Evolutionary conservation across 2,113 vertebrate species (phyloP), one percentile per base, ranked within the genome.

Genomic region (Odocoileus virginianus): DNA sequence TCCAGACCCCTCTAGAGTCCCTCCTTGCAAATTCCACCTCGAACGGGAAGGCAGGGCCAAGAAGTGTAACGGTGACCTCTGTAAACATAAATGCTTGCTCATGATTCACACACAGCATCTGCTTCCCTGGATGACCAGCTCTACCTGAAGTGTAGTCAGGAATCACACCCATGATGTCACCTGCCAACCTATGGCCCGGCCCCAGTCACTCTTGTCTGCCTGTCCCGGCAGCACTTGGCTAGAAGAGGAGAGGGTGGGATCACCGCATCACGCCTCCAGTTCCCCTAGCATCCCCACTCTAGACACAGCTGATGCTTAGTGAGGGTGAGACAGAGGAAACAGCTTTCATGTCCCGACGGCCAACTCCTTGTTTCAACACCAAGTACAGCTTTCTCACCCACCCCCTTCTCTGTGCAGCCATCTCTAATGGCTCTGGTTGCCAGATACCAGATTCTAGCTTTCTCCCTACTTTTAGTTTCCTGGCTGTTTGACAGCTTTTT

Each of bases 61-160:
- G 1, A 5, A 8, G 11, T 7, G 2, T 5, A 25, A 47, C 2
- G 0, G 23, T 74, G 1, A 52, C 74, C 23, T 47, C 0, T 2
- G 8, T 8, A 43, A 21, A 47, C 57, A 7, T 5, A 52, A 28
- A 14, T 25, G 61, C 40, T 19, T 25, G 57, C 71, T 30, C 17
- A 12, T 7, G 16, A 36, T 52, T 57, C 55, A 21, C 12, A 47
- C 25, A 25, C 1, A 33, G 52, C 7, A 16, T 28, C 64, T 6
- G 52, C 82, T 82, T 85, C 87, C 71, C 30, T 6, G 19, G 21
- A 2, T 5, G 71, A 33, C 58, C 33, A 4, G 7, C 43, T 25
- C 76, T 28, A 36, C 47, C 3, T 7, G 52, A n/a, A 84, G 30
- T n/a, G 17, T 7, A 45, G 40, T 45, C 15, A 50, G 60, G 58